phyloP scores from a whole-genome alignment of 1,140 invertebrate genomes.

The Halesus radiatus region DNA sequence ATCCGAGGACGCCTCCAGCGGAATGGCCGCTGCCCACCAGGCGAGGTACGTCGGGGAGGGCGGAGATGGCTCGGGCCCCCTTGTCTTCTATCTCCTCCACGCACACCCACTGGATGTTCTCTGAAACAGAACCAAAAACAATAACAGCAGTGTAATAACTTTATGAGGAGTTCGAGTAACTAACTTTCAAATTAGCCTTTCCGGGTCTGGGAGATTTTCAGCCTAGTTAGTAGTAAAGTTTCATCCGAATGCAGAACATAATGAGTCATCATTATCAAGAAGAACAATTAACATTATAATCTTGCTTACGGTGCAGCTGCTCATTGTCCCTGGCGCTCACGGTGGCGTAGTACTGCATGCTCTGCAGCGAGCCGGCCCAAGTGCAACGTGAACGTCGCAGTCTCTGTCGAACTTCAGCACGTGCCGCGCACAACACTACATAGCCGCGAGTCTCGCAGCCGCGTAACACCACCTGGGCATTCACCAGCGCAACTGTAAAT shows the following conservation, averaged over 20 bases:
- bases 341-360: constrained; percentile 99
- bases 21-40: constrained; percentile 95
- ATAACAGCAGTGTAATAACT: no score
- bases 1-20: constrained; percentile 95
- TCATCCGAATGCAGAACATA: no score
- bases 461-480: constrained; percentile 96
- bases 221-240: no score
- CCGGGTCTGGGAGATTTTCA: no score
- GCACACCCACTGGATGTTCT: constrained; percentile 96
- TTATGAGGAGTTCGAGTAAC: no score
- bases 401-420: constrained; percentile 92
- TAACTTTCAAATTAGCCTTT: no score
- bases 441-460: constrained; percentile 97
- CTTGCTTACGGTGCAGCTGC: constrained; percentile 66
- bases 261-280: no score
- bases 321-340: constrained; percentile 88
- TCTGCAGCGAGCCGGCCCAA: constrained; percentile 94
- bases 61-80: constrained; percentile 81
- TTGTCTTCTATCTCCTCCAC: constrained; percentile 92
- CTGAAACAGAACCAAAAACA: constrained; percentile 62
- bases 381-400: constrained; percentile 95
- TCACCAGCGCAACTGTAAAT: constrained; percentile 89
- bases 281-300: no score
- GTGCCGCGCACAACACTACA: constrained; percentile 95
- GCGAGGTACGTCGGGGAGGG: constrained; percentile 87